Evolutionary conservation across 2,113 vertebrate species (phyloP).

Genomic region (Labeo catla): DNA sequence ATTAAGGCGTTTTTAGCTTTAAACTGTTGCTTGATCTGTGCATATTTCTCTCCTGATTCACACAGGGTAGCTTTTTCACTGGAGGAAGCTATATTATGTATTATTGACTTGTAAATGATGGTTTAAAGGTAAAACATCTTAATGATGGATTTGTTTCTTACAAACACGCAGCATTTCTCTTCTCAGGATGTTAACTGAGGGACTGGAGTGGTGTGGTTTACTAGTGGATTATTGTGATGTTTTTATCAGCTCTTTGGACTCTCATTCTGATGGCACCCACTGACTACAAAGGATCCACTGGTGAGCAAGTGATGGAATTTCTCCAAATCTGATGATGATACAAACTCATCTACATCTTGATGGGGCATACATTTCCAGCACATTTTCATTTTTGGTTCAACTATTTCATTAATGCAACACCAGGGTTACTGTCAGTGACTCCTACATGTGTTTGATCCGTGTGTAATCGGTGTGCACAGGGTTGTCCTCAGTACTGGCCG

Average conservation of each 20-base stretch:
- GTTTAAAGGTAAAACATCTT: neutral
- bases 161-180: neutral
- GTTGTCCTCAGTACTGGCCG: constrained; percentile 98
- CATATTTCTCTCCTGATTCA: neutral
- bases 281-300: neutral
- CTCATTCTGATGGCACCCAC: neutral
- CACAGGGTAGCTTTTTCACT: no score
- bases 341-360: neutral
- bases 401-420: neutral
- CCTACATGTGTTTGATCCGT: neutral
- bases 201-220: neutral
- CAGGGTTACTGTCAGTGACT: neutral
- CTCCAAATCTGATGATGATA: neutral
- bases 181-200: neutral
- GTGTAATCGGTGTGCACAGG: constrained; percentile 73
- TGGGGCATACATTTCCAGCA: no score
- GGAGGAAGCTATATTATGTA: no score
- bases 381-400: no score
- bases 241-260: neutral
- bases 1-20: neutral
- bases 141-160: neutral
- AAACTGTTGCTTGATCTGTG: neutral
- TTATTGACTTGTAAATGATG: no score
- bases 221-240: neutral
- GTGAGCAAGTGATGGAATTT: neutral